Evolutionary conservation across 2,888 invertebrate species (phyloP), one percentile per base, ranked within the genome.

Genomic region (Ametastegia equiseti): DNA sequence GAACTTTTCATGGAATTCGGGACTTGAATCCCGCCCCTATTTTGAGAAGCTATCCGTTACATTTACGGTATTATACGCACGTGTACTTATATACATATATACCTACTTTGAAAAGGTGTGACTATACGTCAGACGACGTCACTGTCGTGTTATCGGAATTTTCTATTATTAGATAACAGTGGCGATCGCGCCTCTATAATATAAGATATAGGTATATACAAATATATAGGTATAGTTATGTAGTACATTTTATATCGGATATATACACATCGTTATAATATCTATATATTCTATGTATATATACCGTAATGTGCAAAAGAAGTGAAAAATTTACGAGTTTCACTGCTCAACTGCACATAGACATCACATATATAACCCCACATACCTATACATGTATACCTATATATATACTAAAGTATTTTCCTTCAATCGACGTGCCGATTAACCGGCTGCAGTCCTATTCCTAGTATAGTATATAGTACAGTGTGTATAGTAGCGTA

Each of bases 311-410:
- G 39, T 15, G 19, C 15, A 36, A 36, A 36, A 65, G 33, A 36
- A 65, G 39, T 19, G 39, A 65, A 65, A 65, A 39, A 65, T 30
- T 47, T 9, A 71, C 71, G 71, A 45, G 45, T 71, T 45, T 71
- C 45, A 47, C 47, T 71, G 15, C 19, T 15, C n/a, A n/a, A 6
- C 54, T 54, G 5, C 13, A 3, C 15, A 54, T 15, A 11, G 19
- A 15, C 54, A n/a, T n/a, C 19, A 5, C 27, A 60, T 9, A 23
- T 11, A 57, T 57, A n/a, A 54, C 54, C 9, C 9, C 1, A 54
- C 23, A 7, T 9, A 23, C 23, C n/a, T 2, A 1, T 57, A 57
- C 27, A 57, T 27, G 13, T 19, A 39, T 33, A 65, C 19, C 9
- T 65, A 60, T 65, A 36, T 65, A 39, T 36, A 19, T 33, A n/a